phyloP scores from a whole-genome alignment of 2,888 invertebrate genomes.

The Dromius quadrimaculatus region DNA sequence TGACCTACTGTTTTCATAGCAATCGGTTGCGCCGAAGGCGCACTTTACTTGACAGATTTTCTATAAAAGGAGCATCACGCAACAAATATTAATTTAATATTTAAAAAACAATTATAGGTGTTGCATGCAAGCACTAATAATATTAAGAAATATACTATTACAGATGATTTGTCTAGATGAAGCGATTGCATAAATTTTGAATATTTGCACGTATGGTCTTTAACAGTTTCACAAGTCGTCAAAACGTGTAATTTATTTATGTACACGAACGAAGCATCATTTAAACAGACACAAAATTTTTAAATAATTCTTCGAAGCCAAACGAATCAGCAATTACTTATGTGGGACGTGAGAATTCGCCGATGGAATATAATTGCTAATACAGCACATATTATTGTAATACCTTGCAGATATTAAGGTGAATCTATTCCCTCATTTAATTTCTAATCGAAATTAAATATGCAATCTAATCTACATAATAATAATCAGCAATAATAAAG shows the following conservation, averaged over 20 bases:
- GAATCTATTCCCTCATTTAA: no score
- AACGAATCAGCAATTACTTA: conserved; percentile 43
- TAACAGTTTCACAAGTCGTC: conserved; percentile 22
- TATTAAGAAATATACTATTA: neutral
- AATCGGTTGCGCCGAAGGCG: no score
- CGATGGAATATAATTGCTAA: conserved; percentile 40
- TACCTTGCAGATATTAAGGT: no score
- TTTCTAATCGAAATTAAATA: no score
- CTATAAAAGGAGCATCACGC: no score
- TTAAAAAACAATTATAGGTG: no score
- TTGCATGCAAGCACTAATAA: no score
- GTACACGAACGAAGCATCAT: conserved; percentile 23
- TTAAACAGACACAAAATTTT: conserved; percentile 22
- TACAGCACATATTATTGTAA: conserved; percentile 9
- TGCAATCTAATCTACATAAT: no score
- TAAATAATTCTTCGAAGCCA: conserved; percentile 16
- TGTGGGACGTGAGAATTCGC: conserved; percentile 48
- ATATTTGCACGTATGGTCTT: conserved; percentile 12
- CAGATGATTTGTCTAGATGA: conserved; percentile 9
- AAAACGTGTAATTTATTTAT: conserved; percentile 25
- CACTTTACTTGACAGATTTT: no score
- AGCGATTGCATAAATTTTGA: conserved; percentile 11
- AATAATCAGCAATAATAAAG: conserved; percentile 30
- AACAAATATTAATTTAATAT: no score
- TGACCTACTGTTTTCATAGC: no score